phyloP scores from a whole-genome alignment of 2,113 vertebrate genomes.

The Muscicapa adusta region DNA sequence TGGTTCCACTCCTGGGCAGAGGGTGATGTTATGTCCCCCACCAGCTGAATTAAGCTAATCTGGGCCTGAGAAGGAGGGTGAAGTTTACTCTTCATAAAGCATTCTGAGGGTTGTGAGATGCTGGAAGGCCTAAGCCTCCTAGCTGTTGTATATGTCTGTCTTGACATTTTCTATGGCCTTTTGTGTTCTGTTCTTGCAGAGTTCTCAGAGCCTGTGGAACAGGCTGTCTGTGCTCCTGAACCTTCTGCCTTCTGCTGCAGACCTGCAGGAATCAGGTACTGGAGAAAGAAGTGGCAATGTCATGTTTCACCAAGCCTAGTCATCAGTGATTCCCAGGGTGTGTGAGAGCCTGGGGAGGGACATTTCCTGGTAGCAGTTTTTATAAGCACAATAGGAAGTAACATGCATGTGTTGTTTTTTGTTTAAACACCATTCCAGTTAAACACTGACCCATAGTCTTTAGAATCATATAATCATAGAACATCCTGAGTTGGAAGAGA shows the following conservation, averaged over 20 bases:
- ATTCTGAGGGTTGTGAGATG: not conserved
- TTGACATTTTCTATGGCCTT: not conserved
- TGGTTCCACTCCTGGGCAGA: not conserved
- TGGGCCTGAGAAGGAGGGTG: not conserved
- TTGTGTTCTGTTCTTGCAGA: conserved; percentile 68
- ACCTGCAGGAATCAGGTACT: conserved; percentile 88
- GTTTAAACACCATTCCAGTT: not conserved
- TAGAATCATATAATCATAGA: not conserved
- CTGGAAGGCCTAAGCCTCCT: not conserved
- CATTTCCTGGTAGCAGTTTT: not conserved
- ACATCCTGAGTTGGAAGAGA: not conserved
- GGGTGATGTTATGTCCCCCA: not conserved
- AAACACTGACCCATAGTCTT: not conserved
- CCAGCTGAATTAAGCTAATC: not conserved
- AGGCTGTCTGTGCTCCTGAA: conserved; percentile 94
- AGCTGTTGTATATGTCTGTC: fast-evolving
- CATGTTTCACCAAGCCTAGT: not conserved
- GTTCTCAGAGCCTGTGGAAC: conserved; percentile 98
- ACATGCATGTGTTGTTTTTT: fast-evolving
- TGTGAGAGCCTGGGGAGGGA: not conserved
- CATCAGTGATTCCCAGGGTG: not conserved
- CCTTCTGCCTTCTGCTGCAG: conserved; percentile 86
- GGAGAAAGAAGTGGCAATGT: not conserved
- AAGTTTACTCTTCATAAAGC: not conserved
- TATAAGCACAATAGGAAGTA: not conserved